Evolutionary conservation across 2,797 vertebrate genomes (phyloP).

Genomic region (Acanthurus lineatus): DNA sequence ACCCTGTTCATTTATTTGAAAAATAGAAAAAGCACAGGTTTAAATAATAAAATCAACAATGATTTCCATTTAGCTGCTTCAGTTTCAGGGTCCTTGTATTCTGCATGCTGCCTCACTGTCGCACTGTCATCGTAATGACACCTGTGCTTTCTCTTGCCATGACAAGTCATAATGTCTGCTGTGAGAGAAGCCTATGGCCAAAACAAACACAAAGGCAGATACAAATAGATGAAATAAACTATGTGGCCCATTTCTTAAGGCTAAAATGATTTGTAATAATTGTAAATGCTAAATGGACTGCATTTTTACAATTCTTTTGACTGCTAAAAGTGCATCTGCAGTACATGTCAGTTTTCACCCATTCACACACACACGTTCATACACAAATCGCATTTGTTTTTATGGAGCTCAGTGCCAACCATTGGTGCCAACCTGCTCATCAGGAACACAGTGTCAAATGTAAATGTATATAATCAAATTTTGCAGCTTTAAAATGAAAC

Average conservation of each 20-base stretch:
- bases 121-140: neutral
- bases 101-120: neutral
- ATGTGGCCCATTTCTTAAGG: too few species aligned
- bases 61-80: neutral
- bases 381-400: too few species aligned
- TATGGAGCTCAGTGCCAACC: too few species aligned
- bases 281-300: too few species aligned
- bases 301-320: too few species aligned
- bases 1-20: neutral
- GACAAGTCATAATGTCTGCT: neutral
- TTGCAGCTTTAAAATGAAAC: neutral
- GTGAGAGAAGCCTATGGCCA: neutral
- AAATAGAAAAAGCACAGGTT: neutral
- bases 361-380: too few species aligned
- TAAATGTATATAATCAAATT: neutral
- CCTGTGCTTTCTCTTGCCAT: neutral
- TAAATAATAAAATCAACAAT: neutral
- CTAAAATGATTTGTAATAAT: too few species aligned
- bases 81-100: neutral
- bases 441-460: too few species aligned
- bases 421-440: too few species aligned
- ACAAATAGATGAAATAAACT: too few species aligned
- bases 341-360: too few species aligned
- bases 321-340: too few species aligned
- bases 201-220: neutral